These are phyloP conservation scores for Diachasmimorpha longicaudata DNA, from an alignment of 1,140 invertebrate genomes.

Conservation along the genomic window DNA sequence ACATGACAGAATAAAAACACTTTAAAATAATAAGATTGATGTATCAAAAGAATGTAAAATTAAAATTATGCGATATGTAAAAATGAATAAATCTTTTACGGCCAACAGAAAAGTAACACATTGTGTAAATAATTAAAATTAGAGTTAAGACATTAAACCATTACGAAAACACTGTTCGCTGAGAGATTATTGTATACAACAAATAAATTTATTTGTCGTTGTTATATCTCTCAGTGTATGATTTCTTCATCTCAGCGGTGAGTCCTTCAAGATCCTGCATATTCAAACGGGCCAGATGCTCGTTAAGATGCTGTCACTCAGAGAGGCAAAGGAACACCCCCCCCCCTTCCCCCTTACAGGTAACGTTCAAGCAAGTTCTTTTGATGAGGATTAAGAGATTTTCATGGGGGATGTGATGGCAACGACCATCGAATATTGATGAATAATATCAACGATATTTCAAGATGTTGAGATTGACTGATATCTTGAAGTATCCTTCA, in stretches of 20 bases:
- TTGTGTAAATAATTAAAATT: too few species aligned
- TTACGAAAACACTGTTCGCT: not conserved
- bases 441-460: constrained; percentile 25
- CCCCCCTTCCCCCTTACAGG: too few species aligned
- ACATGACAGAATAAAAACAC: too few species aligned
- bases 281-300: constrained; percentile 42
- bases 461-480: not conserved
- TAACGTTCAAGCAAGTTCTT: constrained; percentile 7
- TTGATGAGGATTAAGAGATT: constrained; percentile 46
- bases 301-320: constrained; percentile 56
- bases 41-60: too few species aligned
- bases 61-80: too few species aligned
- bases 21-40: too few species aligned
- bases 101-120: too few species aligned
- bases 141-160: too few species aligned
- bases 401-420: constrained; percentile 12
- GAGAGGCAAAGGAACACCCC: not conserved
- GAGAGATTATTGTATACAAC: not conserved
- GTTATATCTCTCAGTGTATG: not conserved
- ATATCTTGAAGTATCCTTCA: not conserved
- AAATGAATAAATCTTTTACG: too few species aligned
- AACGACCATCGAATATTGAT: constrained; percentile 28
- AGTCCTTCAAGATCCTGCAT: not conserved
- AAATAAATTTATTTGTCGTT: constrained; percentile 16
- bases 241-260: not conserved